Evolutionary conservation across 2,113 vertebrate genomes (phyloP).

Genomic region (Anas platyrhynchos): DNA sequence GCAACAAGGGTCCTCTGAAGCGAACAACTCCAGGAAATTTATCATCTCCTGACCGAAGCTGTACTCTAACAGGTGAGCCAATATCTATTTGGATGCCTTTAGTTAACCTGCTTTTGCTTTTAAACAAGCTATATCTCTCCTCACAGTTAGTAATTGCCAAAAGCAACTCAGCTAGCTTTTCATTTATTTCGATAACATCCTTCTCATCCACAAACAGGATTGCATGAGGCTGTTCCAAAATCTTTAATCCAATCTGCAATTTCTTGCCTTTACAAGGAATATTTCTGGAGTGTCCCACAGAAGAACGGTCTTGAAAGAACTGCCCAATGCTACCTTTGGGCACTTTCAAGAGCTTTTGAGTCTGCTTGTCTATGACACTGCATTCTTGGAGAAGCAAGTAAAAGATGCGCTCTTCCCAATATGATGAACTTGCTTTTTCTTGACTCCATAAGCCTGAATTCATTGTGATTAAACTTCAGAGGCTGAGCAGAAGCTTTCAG

Average conservation of each 20-base stretch:
- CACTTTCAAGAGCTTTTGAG: conserved; percentile 91
- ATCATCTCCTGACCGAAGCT: conserved; percentile 91
- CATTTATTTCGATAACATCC: conserved; percentile 90
- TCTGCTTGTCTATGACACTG: conserved; percentile 89
- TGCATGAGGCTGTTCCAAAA: conserved; percentile 92
- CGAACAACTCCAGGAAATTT: conserved; percentile 94
- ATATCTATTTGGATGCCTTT: conserved; percentile 91
- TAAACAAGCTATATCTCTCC: conserved; percentile 91
- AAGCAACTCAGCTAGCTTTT: conserved; percentile 93
- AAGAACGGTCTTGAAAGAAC: conserved; percentile 91
- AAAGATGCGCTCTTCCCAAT: conserved; percentile 93
- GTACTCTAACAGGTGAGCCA: conserved; percentile 91
- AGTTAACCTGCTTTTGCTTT: conserved; percentile 84
- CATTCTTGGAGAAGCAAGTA: conserved; percentile 95
- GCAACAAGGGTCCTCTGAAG: conserved; percentile 92
- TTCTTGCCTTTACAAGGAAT: conserved; percentile 94
- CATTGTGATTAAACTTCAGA: conserved; percentile 82
- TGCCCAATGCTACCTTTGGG: conserved; percentile 95
- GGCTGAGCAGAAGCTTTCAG: conserved; percentile 29
- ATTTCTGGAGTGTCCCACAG: conserved; percentile 84
- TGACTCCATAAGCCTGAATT: conserved; percentile 95
- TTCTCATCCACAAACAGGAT: conserved; percentile 92
- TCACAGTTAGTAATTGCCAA: conserved; percentile 97
- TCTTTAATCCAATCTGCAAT: conserved; percentile 86
- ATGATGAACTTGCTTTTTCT: conserved; percentile 90